Conservation (phyloP, 53 echinoderm and acorn worm genomes). For the Hippasteria phrygiana region DNA sequence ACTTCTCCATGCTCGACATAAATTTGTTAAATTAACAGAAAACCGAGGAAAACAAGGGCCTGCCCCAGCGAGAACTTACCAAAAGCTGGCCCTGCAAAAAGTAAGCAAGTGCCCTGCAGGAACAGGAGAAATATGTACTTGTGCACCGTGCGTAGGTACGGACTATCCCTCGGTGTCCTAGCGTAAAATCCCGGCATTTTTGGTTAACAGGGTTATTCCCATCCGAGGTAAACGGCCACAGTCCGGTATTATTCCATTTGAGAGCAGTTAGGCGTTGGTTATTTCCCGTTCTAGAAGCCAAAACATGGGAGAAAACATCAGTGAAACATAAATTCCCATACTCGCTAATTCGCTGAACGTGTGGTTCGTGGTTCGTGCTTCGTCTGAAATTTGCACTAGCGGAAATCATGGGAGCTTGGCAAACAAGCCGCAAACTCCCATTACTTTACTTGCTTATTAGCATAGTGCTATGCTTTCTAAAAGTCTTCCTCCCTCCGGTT, state of each 20-base stretch:
- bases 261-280: not conserved
- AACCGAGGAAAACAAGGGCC: not conserved
- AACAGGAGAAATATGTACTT: not conserved
- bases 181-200: constrained; percentile 55
- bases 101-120: constrained; percentile 36
- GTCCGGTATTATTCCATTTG: constrained; percentile 41
- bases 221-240: constrained; percentile 18
- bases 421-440: constrained; percentile 30
- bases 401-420: constrained; percentile 55
- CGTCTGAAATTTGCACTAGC: constrained; percentile 50
- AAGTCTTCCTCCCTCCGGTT: constrained; percentile 3
- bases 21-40: not conserved
- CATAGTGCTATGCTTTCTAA: constrained; percentile 44
- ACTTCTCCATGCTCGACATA: no score
- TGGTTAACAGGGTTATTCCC: constrained; percentile 12
- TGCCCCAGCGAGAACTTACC: constrained; percentile 34
- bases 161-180: constrained; percentile 1
- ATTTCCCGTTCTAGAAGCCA: constrained; percentile 29
- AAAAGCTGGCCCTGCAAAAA: constrained; percentile 40
- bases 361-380: not conserved
- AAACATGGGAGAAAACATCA: constrained; percentile 13
- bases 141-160: not conserved
- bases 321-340: constrained; percentile 1
- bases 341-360: not conserved
- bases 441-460: constrained; percentile 33